Conservation (phyloP, 2,797 vertebrate species). For the Eospalax fontanierii region DNA sequence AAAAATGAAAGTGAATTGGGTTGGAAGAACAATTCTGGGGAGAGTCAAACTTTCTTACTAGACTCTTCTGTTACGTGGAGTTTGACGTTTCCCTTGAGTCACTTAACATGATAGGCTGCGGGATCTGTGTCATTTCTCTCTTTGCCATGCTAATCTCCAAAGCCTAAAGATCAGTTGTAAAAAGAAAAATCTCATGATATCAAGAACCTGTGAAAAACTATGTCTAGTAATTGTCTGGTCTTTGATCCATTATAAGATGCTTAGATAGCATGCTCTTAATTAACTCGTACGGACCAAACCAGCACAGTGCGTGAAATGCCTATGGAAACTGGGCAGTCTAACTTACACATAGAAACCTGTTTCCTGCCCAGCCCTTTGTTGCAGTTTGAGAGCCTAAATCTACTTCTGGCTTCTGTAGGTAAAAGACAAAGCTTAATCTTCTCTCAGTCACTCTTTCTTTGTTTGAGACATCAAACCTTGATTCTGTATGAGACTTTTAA, state of each 20-base stretch:
- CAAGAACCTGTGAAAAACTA: not conserved
- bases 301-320: not conserved
- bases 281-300: not conserved
- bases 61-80: not conserved
- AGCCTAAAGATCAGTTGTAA: not conserved
- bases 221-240: not conserved
- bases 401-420: constrained; percentile 1
- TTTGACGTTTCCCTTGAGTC: not conserved
- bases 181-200: not conserved
- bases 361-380: not conserved
- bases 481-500: constrained; percentile 57
- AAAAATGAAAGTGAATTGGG: constrained; percentile 18
- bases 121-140: no score
- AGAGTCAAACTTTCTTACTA: not conserved
- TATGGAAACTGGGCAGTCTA: not conserved
- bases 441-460: not conserved
- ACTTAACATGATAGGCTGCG: not conserved
- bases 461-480: constrained; percentile 41
- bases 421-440: not conserved
- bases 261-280: not conserved
- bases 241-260: not conserved
- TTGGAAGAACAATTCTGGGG: not conserved
- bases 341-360: not conserved
- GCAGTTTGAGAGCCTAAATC: not conserved
- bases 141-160: not conserved